Evolutionary conservation across 2,888 invertebrate species (phyloP).

Genomic region (Pandemis corylana): DNA sequence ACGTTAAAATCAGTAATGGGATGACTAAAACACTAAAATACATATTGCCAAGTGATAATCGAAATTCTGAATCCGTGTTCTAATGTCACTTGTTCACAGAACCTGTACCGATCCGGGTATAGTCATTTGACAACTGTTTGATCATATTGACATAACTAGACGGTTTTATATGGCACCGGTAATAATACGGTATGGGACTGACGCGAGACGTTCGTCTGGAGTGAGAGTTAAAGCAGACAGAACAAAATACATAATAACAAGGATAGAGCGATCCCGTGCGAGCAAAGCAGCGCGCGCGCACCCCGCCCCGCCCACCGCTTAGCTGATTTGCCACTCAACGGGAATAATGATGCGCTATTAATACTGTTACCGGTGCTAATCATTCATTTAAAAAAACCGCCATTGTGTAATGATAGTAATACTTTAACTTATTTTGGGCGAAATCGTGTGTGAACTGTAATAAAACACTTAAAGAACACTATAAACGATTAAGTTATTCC

Average conservation of each 20-base stretch:
- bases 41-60: constrained; percentile 61
- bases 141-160: constrained; percentile 71
- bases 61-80: constrained; percentile 34
- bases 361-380: constrained; percentile 45
- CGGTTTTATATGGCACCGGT: constrained; percentile 53
- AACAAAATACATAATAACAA: constrained; percentile 74
- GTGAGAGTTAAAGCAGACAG: constrained; percentile 74
- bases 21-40: constrained; percentile 70
- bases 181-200: constrained; percentile 56
- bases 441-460: neutral
- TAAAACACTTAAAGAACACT: too few relatives aligned
- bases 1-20: constrained; percentile 68
- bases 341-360: constrained; percentile 49
- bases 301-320: constrained; percentile 65
- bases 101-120: constrained; percentile 61
- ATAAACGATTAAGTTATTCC: too few relatives aligned
- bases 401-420: neutral
- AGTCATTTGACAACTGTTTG: constrained; percentile 58
- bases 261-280: constrained; percentile 57
- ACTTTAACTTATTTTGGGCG: too few relatives aligned
- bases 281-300: constrained; percentile 48
- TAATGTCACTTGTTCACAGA: constrained; percentile 65
- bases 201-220: constrained; percentile 68
- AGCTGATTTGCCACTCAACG: constrained; percentile 53
- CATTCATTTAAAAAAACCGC: constrained; percentile 25